Evolutionary conservation across 2,888 invertebrate genomes (phyloP), one percentile per base, ranked within the genome.

Genomic region (Ypsolopha scabrella): DNA sequence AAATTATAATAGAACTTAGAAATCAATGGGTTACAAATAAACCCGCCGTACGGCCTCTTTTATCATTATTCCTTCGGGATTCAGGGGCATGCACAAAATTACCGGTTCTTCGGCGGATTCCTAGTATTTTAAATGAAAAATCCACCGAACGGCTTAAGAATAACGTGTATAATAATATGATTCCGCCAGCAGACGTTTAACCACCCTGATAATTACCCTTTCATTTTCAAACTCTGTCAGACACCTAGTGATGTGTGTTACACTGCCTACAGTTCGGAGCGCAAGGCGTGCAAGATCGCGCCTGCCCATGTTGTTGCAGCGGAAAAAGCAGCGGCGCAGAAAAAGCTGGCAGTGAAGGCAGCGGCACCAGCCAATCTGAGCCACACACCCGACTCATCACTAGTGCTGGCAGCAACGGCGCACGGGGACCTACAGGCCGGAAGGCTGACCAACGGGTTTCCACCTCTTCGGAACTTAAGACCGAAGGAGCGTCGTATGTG

Each of bases 301-400:
- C 72, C 0, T 76, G 68, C 0, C 66, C 65, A 46, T 75, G 82
- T 41, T 75, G 82, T 41, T 85, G 87, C 3, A 86, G 57, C 0
- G 86, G 86, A n/a, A 87, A 60, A 14, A 86, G 62, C 52, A 80
- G 57, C 3, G 81, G 83, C 0, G 72, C 65, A 0, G 83, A 85
- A 0, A 86, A 62, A 0, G 85, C 63, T 0, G 86, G 82, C 10
- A 87, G 52, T 0, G 80, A 78, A 0, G 86, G 86, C 43, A 87
- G 58, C 0, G 86, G 87, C 10, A 87, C 81, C 51, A 87, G 65
- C 87, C 87, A 87, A 34, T 87, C 87, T 0, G 87, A 83, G 0
- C 87, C 87, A 50, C 86, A 87, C 0, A 87, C 87, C n/a, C 87
- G 63, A 4, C 86, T 83, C 80, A 87, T 86, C 13, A 86, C 85